These are phyloP conservation scores for Solenodon paradoxus DNA, from an alignment of 2,113 vertebrate genomes.

Conservation along the genomic window DNA sequence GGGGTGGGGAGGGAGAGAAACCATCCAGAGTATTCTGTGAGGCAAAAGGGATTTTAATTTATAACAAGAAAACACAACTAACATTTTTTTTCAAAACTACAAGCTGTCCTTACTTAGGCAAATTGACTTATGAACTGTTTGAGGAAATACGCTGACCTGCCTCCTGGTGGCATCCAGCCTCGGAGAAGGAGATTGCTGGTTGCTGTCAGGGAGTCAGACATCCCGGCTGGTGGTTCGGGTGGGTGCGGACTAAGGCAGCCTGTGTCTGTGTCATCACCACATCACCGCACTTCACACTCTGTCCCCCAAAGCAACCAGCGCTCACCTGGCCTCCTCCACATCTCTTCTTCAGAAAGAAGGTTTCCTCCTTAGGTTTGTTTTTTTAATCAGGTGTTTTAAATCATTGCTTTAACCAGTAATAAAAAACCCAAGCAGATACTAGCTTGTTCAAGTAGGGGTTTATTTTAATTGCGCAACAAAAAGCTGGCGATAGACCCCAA, in stretches of 20 bases:
- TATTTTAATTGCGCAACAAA: neutral
- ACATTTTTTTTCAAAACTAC: neutral
- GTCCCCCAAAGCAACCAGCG: neutral
- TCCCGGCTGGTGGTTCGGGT: neutral
- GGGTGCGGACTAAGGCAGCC: neutral
- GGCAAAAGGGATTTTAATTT: neutral
- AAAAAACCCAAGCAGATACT: neutral
- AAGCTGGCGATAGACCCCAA: neutral
- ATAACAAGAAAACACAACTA: neutral
- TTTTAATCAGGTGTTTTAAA: neutral
- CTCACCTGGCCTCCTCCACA: neutral
- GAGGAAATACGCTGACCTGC: neutral
- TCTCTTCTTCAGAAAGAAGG: neutral
- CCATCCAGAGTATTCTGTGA: neutral
- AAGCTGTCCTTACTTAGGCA: neutral
- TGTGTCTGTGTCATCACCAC: neutral
- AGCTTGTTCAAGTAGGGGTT: neutral
- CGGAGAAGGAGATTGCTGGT: neutral
- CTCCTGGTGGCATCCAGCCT: neutral
- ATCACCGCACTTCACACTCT: neutral
- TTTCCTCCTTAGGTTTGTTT: neutral
- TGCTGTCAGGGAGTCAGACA: neutral
- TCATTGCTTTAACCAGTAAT: neutral
- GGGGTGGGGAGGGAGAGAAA: neutral
- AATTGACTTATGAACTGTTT: neutral